Base-by-base conservation (phyloP, 2,888 invertebrate genomes). In the Zonitis immaculata region DNA sequence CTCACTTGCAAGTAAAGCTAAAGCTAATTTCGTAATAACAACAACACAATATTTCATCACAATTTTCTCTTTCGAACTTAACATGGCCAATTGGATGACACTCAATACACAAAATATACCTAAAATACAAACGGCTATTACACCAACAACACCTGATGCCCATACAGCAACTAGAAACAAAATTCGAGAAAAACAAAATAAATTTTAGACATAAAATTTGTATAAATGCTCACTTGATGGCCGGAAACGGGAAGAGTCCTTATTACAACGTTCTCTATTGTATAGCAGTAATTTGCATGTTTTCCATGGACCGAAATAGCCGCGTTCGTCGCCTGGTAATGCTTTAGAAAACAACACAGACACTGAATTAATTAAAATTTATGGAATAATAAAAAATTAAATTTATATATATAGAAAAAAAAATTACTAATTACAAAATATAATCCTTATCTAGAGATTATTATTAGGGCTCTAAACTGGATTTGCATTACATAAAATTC, bases 231-330 rank as follows among this genome's bases (percentile, higher is more conserved):
- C 76, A 91, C 91, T 80, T 62, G 85, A 84, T 55, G 90, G 85
- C 66, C 84, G 82, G 78, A 92, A 91, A 76, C 88, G 85, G 60
- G 90, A 87, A 57, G 84, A 85, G 64, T 83, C 80, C 43, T 69
- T 66, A 57, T 90, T 91, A 69, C 92, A 93, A 78, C 88, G 84
- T 76, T 91, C 90, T 64, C 91, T 80, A 76, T 88, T 87, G 78
- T 90, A 91, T 9, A 87, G 79, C 63, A 90, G 78, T 69, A 84
- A 82, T 77, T 90, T 91, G 82, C 93, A 93, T 54, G 88, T 85
- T 68, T 86, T 85, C 87, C 92, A 93, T 69, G 91, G 91, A 57
- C 92, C 91, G 71, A 91, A 93, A 77, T 92, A 91, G 43, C 92
- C 93, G 62, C 81, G 82, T 73, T 91, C 91, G 66, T 82, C 84